Evolutionary conservation across 2,888 invertebrate genomes (phyloP).

Genomic region (Choristoneura rosaceana): DNA sequence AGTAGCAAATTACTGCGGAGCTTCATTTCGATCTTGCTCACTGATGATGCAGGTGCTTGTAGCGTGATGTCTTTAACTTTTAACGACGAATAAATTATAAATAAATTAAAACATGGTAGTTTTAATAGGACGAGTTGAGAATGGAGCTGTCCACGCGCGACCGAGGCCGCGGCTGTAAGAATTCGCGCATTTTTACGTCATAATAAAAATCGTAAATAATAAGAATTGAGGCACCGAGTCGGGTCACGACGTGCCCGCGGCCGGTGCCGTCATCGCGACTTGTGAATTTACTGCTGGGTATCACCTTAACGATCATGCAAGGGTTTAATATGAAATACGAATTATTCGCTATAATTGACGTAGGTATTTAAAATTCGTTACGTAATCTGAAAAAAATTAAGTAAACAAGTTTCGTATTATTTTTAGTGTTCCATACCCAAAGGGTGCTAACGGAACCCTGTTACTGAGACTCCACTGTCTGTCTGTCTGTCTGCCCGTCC

Average conservation of each 20-base stretch:
- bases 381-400: too few species aligned
- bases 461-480: too few species aligned
- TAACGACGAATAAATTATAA: background rate
- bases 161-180: constrained; percentile 70
- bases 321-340: constrained; percentile 54
- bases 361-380: background rate
- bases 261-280: constrained; percentile 74
- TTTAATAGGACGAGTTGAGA: constrained; percentile 27
- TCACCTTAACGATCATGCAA: constrained; percentile 62
- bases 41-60: background rate
- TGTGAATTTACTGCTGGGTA: constrained; percentile 74
- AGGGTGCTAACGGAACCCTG: too few species aligned
- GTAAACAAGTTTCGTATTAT: too few species aligned
- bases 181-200: constrained; percentile 81
- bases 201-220: constrained; percentile 83
- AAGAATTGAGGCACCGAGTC: constrained; percentile 71
- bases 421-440: too few species aligned
- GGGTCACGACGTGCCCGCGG: constrained; percentile 80
- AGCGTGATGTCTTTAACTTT: background rate
- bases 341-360: constrained; percentile 43
- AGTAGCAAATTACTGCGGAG: too few species aligned
- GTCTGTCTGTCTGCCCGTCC: too few species aligned
- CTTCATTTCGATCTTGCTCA: background rate
- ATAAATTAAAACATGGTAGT: background rate
- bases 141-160: constrained; percentile 61